Evolutionary conservation across 1,140 invertebrate genomes (phyloP), one percentile per base, ranked within the genome.

Genomic region (Harlomillsia oculata): DNA sequence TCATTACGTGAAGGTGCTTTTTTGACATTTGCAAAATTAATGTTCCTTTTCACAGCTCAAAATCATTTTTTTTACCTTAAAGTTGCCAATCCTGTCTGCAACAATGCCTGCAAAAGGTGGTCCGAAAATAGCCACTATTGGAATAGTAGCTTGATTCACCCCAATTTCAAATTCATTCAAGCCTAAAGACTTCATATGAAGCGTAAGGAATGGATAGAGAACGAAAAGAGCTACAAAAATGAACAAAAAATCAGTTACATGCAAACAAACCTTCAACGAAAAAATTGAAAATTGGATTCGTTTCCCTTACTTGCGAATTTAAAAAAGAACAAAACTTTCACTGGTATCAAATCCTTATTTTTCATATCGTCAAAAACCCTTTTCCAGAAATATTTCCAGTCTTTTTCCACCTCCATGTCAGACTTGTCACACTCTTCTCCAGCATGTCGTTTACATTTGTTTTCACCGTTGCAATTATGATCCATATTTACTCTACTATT

Each of bases 141-240:
- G 86, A 41, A 84, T 85, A 2, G 88, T 76, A 4, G 86, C 82
- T 16, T 84, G 87, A 79, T 89, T 89, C 59, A 89, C 82, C n/a
- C 85, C 85, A 1, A 85, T 84, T 73, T 91, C 85, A 69, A 85
- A 82, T 6, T 86, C 80, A 55, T 82, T 84, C 64, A 90, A 83
- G 43, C 87, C 87, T 44, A 90, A 69, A 67, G 86, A 81, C 61
- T 83, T 77, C 85, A 89, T 89, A 69, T 89, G 87, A 46, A 90
- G 82, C 2, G 86, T 86, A 66, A 90, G 72, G 70, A 88, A 91
- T 2, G 87, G 87, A 67, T 89, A 84, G 28, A 91, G 74, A 30
- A 85, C 83, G 64, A 79, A 80, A 23, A 85, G 71, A 18, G 82
- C 83, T 87, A 69, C 30, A 74, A 56, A 56, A 51, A n/a, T 40